Conservation (phyloP, 2,113 vertebrate species). For the Xyrauchen texanus region DNA sequence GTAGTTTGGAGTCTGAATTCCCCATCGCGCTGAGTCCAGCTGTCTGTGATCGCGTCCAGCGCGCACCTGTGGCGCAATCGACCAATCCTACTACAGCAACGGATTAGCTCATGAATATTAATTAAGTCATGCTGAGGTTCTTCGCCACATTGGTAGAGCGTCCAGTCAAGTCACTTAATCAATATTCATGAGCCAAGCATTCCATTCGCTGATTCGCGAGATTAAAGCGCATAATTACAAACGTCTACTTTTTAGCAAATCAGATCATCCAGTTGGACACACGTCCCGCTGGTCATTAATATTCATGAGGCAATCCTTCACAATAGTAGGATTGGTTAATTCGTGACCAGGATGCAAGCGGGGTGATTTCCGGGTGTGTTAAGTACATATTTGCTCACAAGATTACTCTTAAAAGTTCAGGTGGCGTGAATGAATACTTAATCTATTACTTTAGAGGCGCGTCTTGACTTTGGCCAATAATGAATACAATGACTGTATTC, state of each 20-base stretch:
- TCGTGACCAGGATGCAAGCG: slow-evolving; percentile 9
- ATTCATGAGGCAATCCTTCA: neutral
- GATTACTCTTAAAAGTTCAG: slow-evolving; percentile 1
- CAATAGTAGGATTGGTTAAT: neutral
- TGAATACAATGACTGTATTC: neutral
- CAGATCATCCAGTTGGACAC: no score
- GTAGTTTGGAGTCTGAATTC: slow-evolving; percentile 92
- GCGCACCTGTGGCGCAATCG: slow-evolving; percentile 66
- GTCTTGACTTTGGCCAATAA: no score
- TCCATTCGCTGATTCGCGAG: neutral
- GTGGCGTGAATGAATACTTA: neutral
- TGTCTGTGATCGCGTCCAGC: slow-evolving; percentile 45
- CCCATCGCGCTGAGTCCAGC: slow-evolving; percentile 78
- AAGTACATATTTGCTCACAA: slow-evolving; percentile 9
- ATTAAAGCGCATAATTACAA: no score
- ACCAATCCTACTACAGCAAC: slow-evolving; percentile 1
- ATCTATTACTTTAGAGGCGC: no score
- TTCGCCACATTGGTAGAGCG: neutral
- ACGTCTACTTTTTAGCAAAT: no score
- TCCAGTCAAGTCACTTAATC: neutral
- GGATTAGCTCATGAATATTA: slow-evolving; percentile 14
- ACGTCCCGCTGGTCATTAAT: neutral
- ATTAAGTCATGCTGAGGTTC: neutral
- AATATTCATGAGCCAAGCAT: neutral
- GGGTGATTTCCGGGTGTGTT: slow-evolving; percentile 8